phyloP scores from a whole-genome alignment of 2,113 vertebrate species.

The Machaerirhynchus nigripectus region DNA sequence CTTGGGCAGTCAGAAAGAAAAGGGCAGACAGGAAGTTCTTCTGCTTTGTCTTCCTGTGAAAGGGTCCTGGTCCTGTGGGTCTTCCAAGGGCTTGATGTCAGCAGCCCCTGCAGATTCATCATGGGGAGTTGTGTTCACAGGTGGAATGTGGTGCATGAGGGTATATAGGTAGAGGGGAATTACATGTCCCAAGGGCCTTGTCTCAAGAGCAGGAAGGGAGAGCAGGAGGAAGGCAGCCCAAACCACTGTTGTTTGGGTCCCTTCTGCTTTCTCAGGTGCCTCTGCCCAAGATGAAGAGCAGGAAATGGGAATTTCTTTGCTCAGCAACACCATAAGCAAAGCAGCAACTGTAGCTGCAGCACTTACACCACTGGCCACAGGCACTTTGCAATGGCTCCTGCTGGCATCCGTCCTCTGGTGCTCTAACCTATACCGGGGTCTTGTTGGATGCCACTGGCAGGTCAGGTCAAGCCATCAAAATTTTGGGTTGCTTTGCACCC shows the following conservation, averaged over 20 bases:
- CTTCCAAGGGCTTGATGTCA: not conserved
- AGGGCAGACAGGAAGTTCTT: not conserved
- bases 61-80: not conserved
- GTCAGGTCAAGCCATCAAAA: not conserved
- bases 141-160: fast-evolving
- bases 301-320: not conserved
- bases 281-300: not conserved
- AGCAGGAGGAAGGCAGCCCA: not conserved
- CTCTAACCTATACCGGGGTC: not conserved
- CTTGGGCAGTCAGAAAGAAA: not conserved
- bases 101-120: not conserved
- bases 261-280: not conserved
- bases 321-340: not conserved
- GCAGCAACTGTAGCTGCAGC: not conserved
- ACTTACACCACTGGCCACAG: not conserved
- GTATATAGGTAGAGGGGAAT: fast-evolving
- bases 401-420: not conserved
- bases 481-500: not conserved
- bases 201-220: not conserved
- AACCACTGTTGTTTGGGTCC: not conserved
- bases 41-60: not conserved
- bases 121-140: not conserved
- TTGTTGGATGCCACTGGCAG: not conserved
- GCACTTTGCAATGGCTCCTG: not conserved
- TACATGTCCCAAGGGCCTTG: not conserved